These are phyloP conservation scores for Adineta ricciae DNA, from an alignment of 2,888 invertebrate species.

Conservation along the genomic window DNA sequence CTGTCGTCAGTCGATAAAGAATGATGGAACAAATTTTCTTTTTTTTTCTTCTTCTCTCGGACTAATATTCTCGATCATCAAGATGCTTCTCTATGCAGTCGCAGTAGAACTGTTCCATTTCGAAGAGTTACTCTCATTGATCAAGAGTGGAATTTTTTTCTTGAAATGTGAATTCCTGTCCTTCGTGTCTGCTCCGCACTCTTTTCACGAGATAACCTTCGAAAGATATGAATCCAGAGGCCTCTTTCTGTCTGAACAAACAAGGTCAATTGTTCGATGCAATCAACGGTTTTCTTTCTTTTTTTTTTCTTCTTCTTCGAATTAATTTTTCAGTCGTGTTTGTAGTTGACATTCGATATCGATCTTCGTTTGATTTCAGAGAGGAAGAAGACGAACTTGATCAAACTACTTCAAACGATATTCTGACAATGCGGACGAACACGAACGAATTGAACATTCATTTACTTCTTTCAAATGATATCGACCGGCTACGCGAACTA, in stretches of 20 bases:
- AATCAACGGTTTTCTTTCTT: neutral
- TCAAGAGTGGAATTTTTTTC: too few relatives aligned
- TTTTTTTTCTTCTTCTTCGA: neutral
- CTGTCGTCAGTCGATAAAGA: neutral
- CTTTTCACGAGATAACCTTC: neutral
- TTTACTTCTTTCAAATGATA: constrained; percentile 21
- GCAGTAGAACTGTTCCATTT: neutral
- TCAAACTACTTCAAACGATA: neutral
- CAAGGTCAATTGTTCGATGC: neutral
- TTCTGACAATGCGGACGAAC: neutral
- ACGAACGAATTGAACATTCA: constrained; percentile 8
- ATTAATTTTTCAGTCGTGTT: neutral
- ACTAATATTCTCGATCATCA: neutral
- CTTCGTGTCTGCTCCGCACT: too few relatives aligned
- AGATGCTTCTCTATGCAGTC: neutral
- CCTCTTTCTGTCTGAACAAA: neutral
- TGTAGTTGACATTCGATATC: neutral
- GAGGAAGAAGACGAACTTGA: neutral
- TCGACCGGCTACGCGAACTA: neutral
- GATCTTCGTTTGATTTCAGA: neutral
- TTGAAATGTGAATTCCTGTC: too few relatives aligned
- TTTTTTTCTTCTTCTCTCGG: neutral
- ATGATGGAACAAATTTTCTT: neutral
- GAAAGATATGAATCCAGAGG: neutral
- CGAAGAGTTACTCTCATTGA: neutral